phyloP scores from a whole-genome alignment of 2,888 invertebrate species.

The Linnaemya vulpina region DNA sequence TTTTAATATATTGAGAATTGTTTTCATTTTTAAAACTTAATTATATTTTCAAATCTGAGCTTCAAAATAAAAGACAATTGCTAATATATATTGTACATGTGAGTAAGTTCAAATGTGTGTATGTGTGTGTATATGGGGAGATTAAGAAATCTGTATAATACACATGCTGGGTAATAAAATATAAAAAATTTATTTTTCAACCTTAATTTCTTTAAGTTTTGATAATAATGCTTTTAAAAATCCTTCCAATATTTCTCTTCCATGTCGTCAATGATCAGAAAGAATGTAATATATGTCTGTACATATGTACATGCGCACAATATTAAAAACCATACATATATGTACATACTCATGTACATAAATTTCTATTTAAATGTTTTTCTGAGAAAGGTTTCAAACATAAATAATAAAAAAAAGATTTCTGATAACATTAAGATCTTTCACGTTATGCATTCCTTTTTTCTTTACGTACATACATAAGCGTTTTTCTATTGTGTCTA shows the following conservation, averaged over 20 bases:
- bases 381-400: conserved; percentile 48
- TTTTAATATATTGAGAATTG: conserved; percentile 9
- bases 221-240: conserved; percentile 1
- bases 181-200: not conserved
- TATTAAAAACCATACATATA: not conserved
- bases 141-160: not conserved
- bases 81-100: not conserved
- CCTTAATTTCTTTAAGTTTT: conserved; percentile 1
- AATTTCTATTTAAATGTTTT: conserved; percentile 8
- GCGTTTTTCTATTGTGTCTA: not conserved
- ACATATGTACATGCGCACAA: not conserved
- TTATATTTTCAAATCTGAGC: conserved; percentile 18
- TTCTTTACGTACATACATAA: not conserved
- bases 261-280: conserved; percentile 3
- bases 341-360: not conserved
- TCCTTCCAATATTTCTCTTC: conserved; percentile 20
- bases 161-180: not conserved
- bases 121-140: not conserved
- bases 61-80: conserved; percentile 15
- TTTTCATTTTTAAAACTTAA: conserved; percentile 4
- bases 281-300: not conserved
- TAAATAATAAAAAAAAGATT: conserved; percentile 62
- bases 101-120: not conserved
- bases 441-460: conserved; percentile 28
- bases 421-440: conserved; percentile 75